These are phyloP conservation scores for Eupithecia exiguata DNA, from an alignment of 2,888 invertebrate genomes.

Conservation along the genomic window DNA sequence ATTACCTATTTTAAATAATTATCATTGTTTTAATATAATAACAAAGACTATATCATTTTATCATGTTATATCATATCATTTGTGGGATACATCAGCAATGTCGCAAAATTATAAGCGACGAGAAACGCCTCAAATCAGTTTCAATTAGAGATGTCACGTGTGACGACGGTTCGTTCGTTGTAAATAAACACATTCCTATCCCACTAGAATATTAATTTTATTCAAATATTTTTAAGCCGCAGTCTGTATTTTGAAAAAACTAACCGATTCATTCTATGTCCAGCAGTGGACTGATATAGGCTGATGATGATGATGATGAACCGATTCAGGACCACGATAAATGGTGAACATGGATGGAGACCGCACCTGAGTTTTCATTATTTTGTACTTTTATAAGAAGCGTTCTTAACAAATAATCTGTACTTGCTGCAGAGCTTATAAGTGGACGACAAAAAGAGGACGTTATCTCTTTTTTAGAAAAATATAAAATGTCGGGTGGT, in stretches of 20 bases:
- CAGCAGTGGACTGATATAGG: too few species aligned
- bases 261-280: too few species aligned
- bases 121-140: slow-evolving; percentile 49
- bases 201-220: slow-evolving; percentile 16
- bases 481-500: neutral
- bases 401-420: too few species aligned
- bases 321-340: neutral
- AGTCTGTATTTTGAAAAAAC: neutral
- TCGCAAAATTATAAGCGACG: slow-evolving; percentile 34
- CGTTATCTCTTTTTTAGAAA: neutral
- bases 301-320: too few species aligned
- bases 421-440: too few species aligned
- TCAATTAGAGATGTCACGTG: slow-evolving; percentile 53
- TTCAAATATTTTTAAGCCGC: neutral
- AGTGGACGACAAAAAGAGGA: too few species aligned
- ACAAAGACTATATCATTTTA: too few species aligned
- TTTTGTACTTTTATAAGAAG: too few species aligned
- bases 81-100: slow-evolving; percentile 32
- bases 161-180: slow-evolving; percentile 58
- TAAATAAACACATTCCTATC: slow-evolving; percentile 20
- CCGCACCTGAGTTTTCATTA: too few species aligned
- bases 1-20: neutral
- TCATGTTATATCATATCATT: neutral
- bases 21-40: too few species aligned
- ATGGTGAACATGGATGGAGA: neutral